A percentile compares a stretch with the other conserved stretches of the same genome.
These are phyloP conservation scores for Cyprinella venusta DNA, from an alignment of 2,797 vertebrate genomes.

Conservation along the genomic window DNA sequence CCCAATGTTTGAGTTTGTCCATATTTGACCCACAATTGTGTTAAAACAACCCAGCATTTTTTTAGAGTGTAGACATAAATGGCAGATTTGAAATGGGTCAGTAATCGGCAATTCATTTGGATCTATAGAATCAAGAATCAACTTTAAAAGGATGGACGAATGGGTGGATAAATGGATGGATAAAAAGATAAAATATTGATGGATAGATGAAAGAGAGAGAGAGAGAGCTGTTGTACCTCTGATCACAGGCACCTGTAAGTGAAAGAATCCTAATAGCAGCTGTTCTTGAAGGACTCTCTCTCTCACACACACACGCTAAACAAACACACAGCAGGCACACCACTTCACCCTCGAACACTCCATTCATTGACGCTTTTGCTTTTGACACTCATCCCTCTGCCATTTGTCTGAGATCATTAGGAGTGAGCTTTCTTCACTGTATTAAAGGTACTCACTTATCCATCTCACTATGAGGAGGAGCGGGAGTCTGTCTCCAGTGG, in stretches of 20 bases:
- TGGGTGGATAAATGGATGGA: no score
- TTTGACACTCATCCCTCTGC: slow-evolving; percentile 65
- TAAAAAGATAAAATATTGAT: background rate
- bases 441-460: slow-evolving; percentile 56
- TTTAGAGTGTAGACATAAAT: no score
- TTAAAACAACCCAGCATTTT: no score
- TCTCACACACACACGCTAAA: slow-evolving; percentile 3
- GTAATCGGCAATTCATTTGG: no score
- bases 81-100: no score
- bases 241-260: slow-evolving; percentile 50
- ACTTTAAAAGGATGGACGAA: no score
- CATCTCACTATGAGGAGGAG: slow-evolving; percentile 13
- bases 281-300: slow-evolving; percentile 52
- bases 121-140: no score
- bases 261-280: slow-evolving; percentile 49
- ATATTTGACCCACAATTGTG: no score
- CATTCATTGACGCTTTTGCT: slow-evolving; percentile 67
- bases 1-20: no score
- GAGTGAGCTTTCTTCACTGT: slow-evolving; percentile 49
- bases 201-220: background rate
- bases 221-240: slow-evolving; percentile 15
- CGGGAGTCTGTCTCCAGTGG: slow-evolving; percentile 15
- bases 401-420: slow-evolving; percentile 61
- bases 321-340: slow-evolving; percentile 50
- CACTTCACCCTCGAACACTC: slow-evolving; percentile 50